Evolutionary conservation across 2,888 invertebrate species (phyloP).

Genomic region (Prenolepis imparis): DNA sequence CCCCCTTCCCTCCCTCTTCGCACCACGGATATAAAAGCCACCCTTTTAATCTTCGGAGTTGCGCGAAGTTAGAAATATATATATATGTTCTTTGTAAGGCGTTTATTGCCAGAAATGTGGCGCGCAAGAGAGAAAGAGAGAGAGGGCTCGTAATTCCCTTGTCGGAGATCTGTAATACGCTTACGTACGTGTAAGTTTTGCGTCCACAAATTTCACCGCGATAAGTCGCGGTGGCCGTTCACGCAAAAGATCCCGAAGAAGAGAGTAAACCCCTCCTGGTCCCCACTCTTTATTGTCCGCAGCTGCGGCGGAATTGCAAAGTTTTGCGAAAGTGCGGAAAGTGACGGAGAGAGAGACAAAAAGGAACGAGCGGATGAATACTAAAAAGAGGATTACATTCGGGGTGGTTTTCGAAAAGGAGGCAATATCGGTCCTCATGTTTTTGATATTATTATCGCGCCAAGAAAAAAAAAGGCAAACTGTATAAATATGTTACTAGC

Average conservation of each 20-base stretch:
- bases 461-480: not conserved
- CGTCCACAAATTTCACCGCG: constrained; percentile 24
- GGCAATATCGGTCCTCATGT: constrained; percentile 7
- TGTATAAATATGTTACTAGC: not conserved
- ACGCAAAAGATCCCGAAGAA: constrained; percentile 26
- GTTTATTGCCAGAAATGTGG: constrained; percentile 66
- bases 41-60: constrained; percentile 69
- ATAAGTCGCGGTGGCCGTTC: constrained; percentile 36
- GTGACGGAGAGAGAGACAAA: constrained; percentile 22
- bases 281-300: constrained; percentile 34
- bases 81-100: constrained; percentile 55
- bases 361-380: constrained; percentile 21
- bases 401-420: not conserved
- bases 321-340: constrained; percentile 28
- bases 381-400: constrained; percentile 11
- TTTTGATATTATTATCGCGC: constrained; percentile 30
- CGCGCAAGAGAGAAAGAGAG: constrained; percentile 4
- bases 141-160: constrained; percentile 42
- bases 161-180: constrained; percentile 44
- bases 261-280: too few relatives aligned
- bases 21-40: constrained; percentile 69
- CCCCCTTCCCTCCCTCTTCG: constrained; percentile 48
- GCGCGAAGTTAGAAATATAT: constrained; percentile 16
- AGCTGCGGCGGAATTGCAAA: constrained; percentile 36
- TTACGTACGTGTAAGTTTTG: constrained; percentile 44